Conservation (phyloP, 2,113 vertebrate genomes). For the Tupaia tana region DNA sequence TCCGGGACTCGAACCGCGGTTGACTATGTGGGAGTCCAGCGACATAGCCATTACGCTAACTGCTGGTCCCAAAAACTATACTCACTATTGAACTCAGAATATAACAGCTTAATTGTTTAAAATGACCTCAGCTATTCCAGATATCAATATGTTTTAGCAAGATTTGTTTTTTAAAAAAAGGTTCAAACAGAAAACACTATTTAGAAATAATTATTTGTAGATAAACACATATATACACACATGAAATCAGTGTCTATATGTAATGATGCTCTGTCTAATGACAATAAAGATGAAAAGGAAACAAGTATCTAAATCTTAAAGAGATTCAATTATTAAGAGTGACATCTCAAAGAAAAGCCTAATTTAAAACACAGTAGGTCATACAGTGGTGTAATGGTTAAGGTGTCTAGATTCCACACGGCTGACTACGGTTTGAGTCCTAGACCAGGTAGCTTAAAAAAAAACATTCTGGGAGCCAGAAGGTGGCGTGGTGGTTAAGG, state of each 20-base stretch:
- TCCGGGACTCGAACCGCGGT: no score
- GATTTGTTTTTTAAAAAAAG: background rate
- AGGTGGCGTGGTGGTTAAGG: no score
- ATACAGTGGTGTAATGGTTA: no score
- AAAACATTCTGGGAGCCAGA: no score
- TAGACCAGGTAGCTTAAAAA: no score
- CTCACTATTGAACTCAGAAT: background rate
- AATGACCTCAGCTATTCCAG: background rate
- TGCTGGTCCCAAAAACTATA: background rate
- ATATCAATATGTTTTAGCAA: no score
- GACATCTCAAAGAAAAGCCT: background rate
- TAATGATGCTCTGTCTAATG: background rate
- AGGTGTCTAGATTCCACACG: no score
- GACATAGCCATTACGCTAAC: no score
- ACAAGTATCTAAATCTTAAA: background rate
- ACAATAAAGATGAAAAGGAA: background rate
- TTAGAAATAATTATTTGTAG: background rate
- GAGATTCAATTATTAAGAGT: background rate
- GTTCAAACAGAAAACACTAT: conserved; percentile 15
- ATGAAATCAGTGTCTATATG: background rate
- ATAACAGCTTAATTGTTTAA: background rate
- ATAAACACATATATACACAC: background rate
- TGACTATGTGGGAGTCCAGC: no score
- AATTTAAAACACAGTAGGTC: background rate
- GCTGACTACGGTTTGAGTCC: no score